Percentiles rank a stretch among this genome's conserved stretches.
These are phyloP conservation scores for Eilema caniola DNA, from an alignment of 2,888 invertebrate species.

Conservation along the genomic window DNA sequence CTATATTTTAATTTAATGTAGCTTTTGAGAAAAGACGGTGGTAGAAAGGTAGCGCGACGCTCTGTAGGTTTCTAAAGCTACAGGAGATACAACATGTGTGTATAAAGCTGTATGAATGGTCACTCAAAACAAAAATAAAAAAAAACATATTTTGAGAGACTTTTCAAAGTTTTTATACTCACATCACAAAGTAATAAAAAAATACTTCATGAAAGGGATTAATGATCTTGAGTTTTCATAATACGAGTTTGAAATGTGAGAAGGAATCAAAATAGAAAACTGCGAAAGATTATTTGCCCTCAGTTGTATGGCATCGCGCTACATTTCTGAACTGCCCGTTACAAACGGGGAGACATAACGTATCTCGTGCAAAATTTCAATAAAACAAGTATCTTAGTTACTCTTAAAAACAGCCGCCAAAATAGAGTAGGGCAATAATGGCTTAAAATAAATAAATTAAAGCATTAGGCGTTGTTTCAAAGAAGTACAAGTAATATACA, in stretches of 20 bases:
- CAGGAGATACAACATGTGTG: neutral
- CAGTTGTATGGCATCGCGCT: neutral
- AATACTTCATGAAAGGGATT: too few relatives aligned
- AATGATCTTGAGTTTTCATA: too few relatives aligned
- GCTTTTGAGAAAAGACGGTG: neutral
- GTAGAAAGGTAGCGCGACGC: neutral
- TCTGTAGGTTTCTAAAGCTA: neutral
- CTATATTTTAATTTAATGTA: neutral
- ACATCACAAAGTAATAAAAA: neutral
- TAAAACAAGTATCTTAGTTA: conserved; percentile 33
- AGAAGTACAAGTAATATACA: conserved; percentile 29
- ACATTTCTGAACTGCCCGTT: neutral
- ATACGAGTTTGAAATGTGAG: too few relatives aligned
- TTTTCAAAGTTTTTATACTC: neutral
- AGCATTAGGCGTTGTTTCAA: conserved; percentile 31
- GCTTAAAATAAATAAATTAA: conserved; percentile 46
- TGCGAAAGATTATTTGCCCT: neutral
- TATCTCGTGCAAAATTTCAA: conserved; percentile 12
- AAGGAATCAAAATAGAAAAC: neutral
- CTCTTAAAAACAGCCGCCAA: conserved; percentile 32
- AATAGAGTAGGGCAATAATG: conserved; percentile 12
- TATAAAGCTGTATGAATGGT: neutral
- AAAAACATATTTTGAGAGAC: neutral
- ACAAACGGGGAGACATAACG: neutral
- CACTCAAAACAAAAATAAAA: neutral